Base-by-base conservation (phyloP, 2,888 invertebrate species). In the Zygogramma bicolorata region DNA sequence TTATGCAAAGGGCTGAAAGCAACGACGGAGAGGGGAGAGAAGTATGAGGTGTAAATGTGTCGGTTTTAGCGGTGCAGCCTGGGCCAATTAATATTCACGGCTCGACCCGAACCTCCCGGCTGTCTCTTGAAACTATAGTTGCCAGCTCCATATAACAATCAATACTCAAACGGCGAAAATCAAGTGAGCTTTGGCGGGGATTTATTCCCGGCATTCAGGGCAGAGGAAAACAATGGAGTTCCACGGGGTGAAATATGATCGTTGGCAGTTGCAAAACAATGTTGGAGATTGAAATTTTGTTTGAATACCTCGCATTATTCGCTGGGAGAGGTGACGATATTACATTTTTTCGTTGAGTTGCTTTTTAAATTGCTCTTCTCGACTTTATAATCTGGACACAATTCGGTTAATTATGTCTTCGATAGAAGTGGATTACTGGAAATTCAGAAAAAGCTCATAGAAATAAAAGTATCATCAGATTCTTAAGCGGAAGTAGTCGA, bases 11-110 rank as follows among this genome's bases (percentile, higher is more conserved):
- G 79, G 75, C 73, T 73, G 73, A 78, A 76, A 72, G 75, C 74
- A 80, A 82, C 70, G 75, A 70, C 80, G 79, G 80, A 80, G 81
- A 82, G 81, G 83, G 84, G 75, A 70, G 80, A 79, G 81, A 82
- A 81, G 83, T 84, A 85, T 81, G 85, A 87, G 86, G 87, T 87
- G 87, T 83, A 83, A 87, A 87, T 86, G 86, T 85, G 85, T 84
- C 82, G 85, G 85, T 84, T 84, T 83, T 81, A 77, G 84, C 82
- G 84, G 84, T 84, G 80, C 79, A 81, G 79, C 80, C 81, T 76
- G 84, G 82, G 82, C 83, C 85, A 85, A 86, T 86, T 86, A 85
- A 86, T 86, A 85, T 85, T 85, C 82, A 78, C 80, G 77, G 81
- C 79, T 80, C 81, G 62, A 69, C 15, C 59, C 63, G 34, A 42